phyloP scores from a whole-genome alignment of 2,113 vertebrate genomes.

The Indicator maculatus region DNA sequence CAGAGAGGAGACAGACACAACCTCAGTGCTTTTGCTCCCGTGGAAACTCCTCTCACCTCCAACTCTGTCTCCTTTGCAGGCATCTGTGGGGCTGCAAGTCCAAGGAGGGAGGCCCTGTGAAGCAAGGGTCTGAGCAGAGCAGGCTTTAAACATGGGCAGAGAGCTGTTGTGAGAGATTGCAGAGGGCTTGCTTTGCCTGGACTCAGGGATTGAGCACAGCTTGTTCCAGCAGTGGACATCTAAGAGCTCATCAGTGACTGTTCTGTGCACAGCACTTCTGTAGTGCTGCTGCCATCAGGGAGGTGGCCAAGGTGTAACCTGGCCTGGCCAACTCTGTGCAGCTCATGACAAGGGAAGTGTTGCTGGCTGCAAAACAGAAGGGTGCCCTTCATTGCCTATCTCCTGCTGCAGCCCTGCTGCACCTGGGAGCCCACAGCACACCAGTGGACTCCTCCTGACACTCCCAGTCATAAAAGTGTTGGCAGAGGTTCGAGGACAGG shows the following conservation, averaged over 20 bases:
- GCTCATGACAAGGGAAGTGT: not conserved
- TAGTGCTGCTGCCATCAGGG: not conserved
- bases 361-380: not conserved
- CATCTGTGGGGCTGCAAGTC: not conserved
- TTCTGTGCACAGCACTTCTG: not conserved
- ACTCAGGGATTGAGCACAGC: not conserved
- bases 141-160: not conserved
- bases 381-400: not conserved
- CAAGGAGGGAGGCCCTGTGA: not conserved
- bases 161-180: not conserved
- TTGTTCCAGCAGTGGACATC: not conserved
- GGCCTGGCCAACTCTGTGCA: not conserved
- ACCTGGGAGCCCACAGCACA: not conserved
- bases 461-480: conserved; percentile 60
- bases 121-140: not conserved
- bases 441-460: not conserved
- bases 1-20: not conserved
- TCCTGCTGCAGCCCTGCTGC: not conserved
- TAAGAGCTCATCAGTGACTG: not conserved
- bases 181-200: not conserved
- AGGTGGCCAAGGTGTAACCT: not conserved
- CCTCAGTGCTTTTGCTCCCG: not conserved
- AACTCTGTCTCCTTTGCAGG: not conserved
- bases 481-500: conserved; percentile 38
- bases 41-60: not conserved